Evolutionary conservation across 2,888 invertebrate species (phyloP).

Genomic region (Phalangium opilio): DNA sequence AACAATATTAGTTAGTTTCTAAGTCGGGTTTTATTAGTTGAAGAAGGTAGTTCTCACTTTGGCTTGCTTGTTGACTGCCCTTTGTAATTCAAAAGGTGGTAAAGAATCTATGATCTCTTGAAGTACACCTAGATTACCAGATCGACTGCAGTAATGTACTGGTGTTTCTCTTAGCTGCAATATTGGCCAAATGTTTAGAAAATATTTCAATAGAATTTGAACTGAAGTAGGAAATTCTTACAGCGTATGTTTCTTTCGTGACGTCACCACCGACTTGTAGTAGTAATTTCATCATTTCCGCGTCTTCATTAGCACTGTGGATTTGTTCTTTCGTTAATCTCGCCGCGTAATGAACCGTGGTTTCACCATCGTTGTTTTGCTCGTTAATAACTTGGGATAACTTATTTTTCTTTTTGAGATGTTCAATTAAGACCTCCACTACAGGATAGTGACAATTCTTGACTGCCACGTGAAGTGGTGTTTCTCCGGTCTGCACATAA

Average conservation of each 20-base stretch:
- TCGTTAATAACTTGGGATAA: constrained; percentile 1
- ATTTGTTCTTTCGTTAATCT: constrained; percentile 68
- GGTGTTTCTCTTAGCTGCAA: constrained; percentile 55
- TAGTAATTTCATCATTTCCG: constrained; percentile 71
- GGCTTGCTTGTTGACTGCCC: constrained; percentile 84
- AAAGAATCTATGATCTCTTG: constrained; percentile 86
- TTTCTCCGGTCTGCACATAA: constrained; percentile 62
- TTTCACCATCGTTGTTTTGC: constrained; percentile 57
- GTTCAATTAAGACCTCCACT: constrained; percentile 36
- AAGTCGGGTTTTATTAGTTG: neutral
- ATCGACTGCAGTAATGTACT: constrained; percentile 84
- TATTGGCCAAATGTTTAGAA: neutral
- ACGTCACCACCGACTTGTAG: constrained; percentile 85
- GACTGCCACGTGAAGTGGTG: constrained; percentile 86
- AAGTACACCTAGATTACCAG: constrained; percentile 89
- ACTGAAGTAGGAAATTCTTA: constrained; percentile 24
- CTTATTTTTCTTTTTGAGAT: neutral
- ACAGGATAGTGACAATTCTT: constrained; percentile 55
- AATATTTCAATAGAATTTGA: neutral
- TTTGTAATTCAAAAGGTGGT: constrained; percentile 71
- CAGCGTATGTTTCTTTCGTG: constrained; percentile 56
- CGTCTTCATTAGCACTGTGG: constrained; percentile 53
- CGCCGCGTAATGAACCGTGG: constrained; percentile 84
- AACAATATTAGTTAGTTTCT: neutral
- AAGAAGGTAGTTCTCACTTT: constrained; percentile 38